Evolutionary conservation across 2,888 invertebrate species (phyloP).

Genomic region (Gymnocheta viridis): DNA sequence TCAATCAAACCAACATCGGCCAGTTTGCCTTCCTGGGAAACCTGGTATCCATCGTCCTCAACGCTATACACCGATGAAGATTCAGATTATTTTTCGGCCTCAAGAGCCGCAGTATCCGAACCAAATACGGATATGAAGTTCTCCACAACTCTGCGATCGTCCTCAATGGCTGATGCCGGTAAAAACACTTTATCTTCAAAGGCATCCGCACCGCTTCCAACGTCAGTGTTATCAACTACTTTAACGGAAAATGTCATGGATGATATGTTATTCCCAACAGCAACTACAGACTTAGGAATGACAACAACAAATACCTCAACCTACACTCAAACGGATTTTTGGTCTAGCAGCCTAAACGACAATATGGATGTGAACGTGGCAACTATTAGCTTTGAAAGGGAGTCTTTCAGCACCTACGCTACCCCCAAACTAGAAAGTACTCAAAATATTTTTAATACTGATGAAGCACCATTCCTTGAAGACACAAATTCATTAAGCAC

Average conservation of each 20-base stretch:
- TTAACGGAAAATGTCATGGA: conserved; percentile 45
- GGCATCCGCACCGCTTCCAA: conserved; percentile 69
- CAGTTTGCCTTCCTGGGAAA: conserved; percentile 58
- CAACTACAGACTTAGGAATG: conserved; percentile 60
- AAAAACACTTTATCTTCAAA: conserved; percentile 34
- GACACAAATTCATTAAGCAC: conserved; percentile 11
- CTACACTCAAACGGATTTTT: conserved; percentile 45
- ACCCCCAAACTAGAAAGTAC: conserved; percentile 41
- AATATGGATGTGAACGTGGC: conserved; percentile 5
- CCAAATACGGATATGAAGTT: neutral
- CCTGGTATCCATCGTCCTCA: conserved; percentile 60
- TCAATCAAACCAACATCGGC: conserved; percentile 58
- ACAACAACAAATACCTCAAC: conserved; percentile 65
- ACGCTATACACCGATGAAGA: conserved; percentile 31
- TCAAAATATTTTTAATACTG: neutral
- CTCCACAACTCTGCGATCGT: conserved; percentile 15
- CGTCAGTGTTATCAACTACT: conserved; percentile 44
- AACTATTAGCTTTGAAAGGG: neutral
- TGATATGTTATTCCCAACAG: conserved; percentile 45
- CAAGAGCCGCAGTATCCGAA: conserved; percentile 14
- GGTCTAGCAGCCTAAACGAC: conserved; percentile 64
- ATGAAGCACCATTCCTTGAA: conserved; percentile 13
- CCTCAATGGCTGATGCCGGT: conserved; percentile 37
- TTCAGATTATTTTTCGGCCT: neutral
- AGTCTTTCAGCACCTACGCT: conserved; percentile 7